These are phyloP conservation scores for Tenualosa ilisha DNA, from an alignment of 2,797 vertebrate genomes.

Conservation along the genomic window DNA sequence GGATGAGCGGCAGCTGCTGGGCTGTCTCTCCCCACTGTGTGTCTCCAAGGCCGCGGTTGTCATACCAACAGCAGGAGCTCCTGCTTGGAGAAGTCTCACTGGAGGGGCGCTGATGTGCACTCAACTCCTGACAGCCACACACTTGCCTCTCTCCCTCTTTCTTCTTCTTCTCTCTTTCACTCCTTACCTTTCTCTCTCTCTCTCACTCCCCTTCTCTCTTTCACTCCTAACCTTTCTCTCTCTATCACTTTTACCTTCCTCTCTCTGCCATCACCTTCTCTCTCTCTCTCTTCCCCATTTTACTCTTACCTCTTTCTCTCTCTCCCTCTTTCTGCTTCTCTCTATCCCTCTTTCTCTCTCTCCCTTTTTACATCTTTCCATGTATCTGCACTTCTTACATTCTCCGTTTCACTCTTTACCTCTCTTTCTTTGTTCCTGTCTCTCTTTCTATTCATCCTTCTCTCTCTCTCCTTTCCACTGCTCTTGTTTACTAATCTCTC, in stretches of 20 bases:
- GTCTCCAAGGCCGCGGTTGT: conserved; percentile 13
- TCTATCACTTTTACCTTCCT: too few species aligned
- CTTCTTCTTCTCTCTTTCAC: not conserved
- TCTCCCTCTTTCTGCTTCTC: too few species aligned
- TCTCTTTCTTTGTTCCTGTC: too few species aligned
- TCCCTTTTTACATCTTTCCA: not conserved
- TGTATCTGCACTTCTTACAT: not conserved
- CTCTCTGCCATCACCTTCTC: too few species aligned
- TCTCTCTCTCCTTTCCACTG: too few species aligned
- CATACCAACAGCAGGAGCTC: conserved; percentile 31
- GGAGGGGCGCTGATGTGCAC: conserved; percentile 29
- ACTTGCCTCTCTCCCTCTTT: too few species aligned
- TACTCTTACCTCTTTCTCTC: too few species aligned
- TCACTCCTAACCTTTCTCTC: not conserved
- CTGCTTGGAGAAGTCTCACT: conserved; percentile 25
- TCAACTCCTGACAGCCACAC: too few species aligned
- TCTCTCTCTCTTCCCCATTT: too few species aligned
- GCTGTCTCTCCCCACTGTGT: not conserved
- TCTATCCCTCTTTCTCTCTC: not conserved
- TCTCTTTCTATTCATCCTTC: too few species aligned
- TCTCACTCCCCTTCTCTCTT: conserved; percentile 30
- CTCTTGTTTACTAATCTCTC: too few species aligned
- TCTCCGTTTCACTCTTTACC: too few species aligned
- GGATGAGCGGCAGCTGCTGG: not conserved
- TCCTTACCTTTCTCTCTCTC: not conserved